Percentiles rank a stretch among this genome's conserved stretches.
Evolutionary conservation across 2,113 vertebrate species (phyloP).

Genomic region (Nesospiza acunhae): DNA sequence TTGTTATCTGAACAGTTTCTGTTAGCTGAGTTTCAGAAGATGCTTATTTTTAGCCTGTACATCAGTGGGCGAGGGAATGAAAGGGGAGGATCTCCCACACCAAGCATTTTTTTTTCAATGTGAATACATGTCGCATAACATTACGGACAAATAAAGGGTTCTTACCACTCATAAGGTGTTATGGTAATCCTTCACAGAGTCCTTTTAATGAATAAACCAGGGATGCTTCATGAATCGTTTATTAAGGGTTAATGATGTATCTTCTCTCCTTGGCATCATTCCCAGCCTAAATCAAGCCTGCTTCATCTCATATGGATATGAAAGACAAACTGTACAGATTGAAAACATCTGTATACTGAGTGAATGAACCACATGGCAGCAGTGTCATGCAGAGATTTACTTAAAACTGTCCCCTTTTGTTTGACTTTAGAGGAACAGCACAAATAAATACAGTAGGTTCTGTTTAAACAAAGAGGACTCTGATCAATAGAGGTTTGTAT

Average conservation of each 20-base stretch:
- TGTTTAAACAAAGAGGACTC: slow-evolving; percentile 78
- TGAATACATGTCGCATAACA: neutral
- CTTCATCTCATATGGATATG: slow-evolving; percentile 81
- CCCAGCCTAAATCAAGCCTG: slow-evolving; percentile 84
- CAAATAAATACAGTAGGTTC: slow-evolving; percentile 83
- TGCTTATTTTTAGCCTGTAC: neutral
- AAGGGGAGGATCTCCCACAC: neutral
- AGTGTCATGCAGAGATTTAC: slow-evolving; percentile 74
- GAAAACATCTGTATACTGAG: slow-evolving; percentile 85
- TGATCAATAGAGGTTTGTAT: slow-evolving; percentile 82
- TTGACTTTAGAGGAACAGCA: slow-evolving; percentile 75
- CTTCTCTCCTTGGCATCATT: slow-evolving; percentile 81
- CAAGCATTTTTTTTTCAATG: neutral
- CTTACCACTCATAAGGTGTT: neutral
- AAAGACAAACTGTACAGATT: slow-evolving; percentile 84
- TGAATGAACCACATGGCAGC: slow-evolving; percentile 74
- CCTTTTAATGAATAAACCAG: slow-evolving; percentile 49
- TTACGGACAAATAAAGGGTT: neutral
- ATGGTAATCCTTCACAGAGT: slow-evolving; percentile 30
- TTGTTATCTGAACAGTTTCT: neutral
- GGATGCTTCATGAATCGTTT: slow-evolving; percentile 8
- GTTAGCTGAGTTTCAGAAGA: neutral
- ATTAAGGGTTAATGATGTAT: slow-evolving; percentile 82
- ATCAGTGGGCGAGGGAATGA: neutral
- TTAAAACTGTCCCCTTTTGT: slow-evolving; percentile 76